These are phyloP conservation scores for Patella caerulea DNA, from an alignment of 2,888 invertebrate genomes.

Conservation along the genomic window DNA sequence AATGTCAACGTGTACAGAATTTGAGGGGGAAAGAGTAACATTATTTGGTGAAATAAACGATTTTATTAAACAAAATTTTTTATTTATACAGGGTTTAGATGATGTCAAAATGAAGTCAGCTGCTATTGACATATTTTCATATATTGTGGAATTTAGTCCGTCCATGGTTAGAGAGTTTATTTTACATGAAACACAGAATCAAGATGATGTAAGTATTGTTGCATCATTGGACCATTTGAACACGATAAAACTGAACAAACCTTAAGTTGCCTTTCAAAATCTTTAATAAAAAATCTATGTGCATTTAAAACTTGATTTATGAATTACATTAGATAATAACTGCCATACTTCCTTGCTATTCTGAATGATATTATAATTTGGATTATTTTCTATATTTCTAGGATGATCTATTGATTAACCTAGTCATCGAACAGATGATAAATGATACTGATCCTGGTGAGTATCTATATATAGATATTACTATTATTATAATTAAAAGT, in stretches of 20 bases:
- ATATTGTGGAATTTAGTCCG: slow-evolving; percentile 98
- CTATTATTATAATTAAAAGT: too few relatives aligned
- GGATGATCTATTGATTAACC: slow-evolving; percentile 90
- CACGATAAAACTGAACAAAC: too few relatives aligned
- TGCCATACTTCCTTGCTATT: too few relatives aligned
- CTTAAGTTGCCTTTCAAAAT: too few relatives aligned
- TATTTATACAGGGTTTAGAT: slow-evolving; percentile 78
- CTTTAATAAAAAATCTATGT: too few relatives aligned
- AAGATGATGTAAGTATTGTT: slow-evolving; percentile 81
- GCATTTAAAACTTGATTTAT: too few relatives aligned
- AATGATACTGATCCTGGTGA: slow-evolving; percentile 89
- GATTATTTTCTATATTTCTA: slow-evolving; percentile 69
- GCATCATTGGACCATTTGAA: too few relatives aligned
- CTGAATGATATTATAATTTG: too few relatives aligned
- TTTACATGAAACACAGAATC: slow-evolving; percentile 88
- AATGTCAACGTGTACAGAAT: not conserved
- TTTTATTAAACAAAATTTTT: not conserved
- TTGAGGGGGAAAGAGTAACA: too few relatives aligned
- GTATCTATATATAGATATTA: slow-evolving; percentile 14
- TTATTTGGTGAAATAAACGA: not conserved
- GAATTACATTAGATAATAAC: too few relatives aligned
- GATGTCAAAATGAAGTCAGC: slow-evolving; percentile 95
- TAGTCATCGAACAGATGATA: slow-evolving; percentile 98
- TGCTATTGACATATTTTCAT: slow-evolving; percentile 97
- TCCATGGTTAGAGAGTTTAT: slow-evolving; percentile 97